These are phyloP conservation scores for Conus canariensis DNA, from an alignment of 2,888 invertebrate genomes.

Conservation along the genomic window DNA sequence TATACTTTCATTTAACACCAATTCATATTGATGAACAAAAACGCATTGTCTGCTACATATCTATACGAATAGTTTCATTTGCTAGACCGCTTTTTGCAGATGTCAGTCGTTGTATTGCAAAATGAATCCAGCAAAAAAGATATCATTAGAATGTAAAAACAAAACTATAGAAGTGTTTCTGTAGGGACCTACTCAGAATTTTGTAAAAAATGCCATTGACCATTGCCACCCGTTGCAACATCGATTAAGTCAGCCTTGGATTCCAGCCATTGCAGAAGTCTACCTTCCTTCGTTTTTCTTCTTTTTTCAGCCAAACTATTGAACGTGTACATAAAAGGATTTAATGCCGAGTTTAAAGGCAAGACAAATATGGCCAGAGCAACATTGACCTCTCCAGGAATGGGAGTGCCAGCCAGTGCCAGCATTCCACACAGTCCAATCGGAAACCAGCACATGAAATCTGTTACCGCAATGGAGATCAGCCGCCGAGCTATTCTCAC, in stretches of 20 bases:
- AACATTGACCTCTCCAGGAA: not conserved
- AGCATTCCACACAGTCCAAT: conserved; percentile 17
- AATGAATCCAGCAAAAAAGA: too few relatives aligned
- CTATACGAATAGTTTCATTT: too few relatives aligned
- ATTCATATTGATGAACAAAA: too few relatives aligned
- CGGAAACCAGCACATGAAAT: conserved; percentile 2
- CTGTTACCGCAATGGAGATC: not conserved
- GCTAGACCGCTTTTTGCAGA: too few relatives aligned
- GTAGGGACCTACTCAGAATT: too few relatives aligned
- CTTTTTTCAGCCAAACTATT: conserved; percentile 3
- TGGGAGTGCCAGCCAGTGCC: not conserved
- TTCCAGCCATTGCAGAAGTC: not conserved
- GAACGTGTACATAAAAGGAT: conserved; percentile 6
- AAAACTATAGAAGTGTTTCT: too few relatives aligned
- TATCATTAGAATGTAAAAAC: too few relatives aligned
- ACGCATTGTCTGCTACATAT: too few relatives aligned
- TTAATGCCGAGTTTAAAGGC: not conserved
- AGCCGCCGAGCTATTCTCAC: not conserved
- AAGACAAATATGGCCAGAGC: not conserved
- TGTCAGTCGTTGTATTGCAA: too few relatives aligned
- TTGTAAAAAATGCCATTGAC: too few relatives aligned
- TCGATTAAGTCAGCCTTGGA: not conserved
- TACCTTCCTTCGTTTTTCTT: not conserved
- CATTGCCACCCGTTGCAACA: not conserved
- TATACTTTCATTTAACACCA: too few relatives aligned